Evolutionary conservation across 2,888 invertebrate species (phyloP).

Genomic region (Eilema depressum): DNA sequence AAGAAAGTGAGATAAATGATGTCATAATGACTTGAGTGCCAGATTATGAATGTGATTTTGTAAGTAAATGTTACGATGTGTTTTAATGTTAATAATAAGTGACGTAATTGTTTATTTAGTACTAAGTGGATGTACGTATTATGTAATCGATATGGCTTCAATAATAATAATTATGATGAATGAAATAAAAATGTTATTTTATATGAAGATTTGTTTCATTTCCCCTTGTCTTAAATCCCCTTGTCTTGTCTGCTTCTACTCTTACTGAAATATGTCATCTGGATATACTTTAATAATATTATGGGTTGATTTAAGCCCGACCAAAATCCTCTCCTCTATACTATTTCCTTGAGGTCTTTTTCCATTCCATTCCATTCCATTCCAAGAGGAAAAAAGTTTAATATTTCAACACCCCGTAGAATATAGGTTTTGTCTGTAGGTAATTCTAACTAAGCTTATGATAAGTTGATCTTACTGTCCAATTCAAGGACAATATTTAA

Average conservation of each 20-base stretch:
- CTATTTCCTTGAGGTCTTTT: too few species aligned
- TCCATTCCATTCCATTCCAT: too few species aligned
- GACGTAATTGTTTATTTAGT: slow-evolving; percentile 70
- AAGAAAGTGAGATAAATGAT: slow-evolving; percentile 47
- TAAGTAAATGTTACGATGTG: slow-evolving; percentile 70
- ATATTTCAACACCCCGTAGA: too few species aligned
- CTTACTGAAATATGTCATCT: not conserved
- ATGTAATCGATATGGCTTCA: slow-evolving; percentile 79
- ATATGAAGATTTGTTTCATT: slow-evolving; percentile 62
- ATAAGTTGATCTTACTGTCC: too few species aligned
- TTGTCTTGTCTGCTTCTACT: not conserved
- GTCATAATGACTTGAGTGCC: slow-evolving; percentile 74
- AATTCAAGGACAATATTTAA: too few species aligned
- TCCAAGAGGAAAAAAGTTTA: too few species aligned
- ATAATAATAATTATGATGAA: slow-evolving; percentile 72
- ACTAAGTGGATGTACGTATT: slow-evolving; percentile 75
- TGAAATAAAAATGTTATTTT: slow-evolving; percentile 84
- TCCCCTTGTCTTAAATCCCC: not conserved
- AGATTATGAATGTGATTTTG: slow-evolving; percentile 80
- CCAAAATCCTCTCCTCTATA: too few species aligned
- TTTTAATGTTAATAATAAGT: slow-evolving; percentile 63
- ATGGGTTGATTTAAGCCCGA: too few species aligned
- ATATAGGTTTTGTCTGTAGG: too few species aligned
- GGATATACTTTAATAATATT: not conserved
- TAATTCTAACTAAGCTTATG: too few species aligned